Percentiles rank a stretch among this genome's conserved stretches.
Evolutionary conservation across 2,113 vertebrate genomes (phyloP).

Genomic region (Gavia stellata): DNA sequence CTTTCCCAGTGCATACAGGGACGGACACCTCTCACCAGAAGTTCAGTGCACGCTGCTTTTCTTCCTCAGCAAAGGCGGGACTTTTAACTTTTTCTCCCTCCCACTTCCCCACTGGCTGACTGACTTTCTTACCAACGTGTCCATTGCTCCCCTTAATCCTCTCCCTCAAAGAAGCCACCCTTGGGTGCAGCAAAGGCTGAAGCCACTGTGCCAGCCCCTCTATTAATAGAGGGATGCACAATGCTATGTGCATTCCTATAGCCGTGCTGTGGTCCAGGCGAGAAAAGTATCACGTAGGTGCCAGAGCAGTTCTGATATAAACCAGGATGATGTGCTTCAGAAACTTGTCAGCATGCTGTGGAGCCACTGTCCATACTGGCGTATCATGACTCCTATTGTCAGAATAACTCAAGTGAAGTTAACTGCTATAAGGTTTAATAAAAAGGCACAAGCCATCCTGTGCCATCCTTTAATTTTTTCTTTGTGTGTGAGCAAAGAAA

Average conservation of each 20-base stretch:
- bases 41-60: background rate
- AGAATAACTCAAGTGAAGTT: background rate
- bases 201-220: background rate
- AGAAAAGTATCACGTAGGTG: background rate
- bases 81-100: background rate
- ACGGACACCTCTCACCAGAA: background rate
- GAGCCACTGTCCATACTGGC: accelerated
- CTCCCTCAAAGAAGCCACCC: background rate
- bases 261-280: background rate
- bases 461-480: background rate
- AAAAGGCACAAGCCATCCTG: background rate
- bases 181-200: constrained; percentile 10
- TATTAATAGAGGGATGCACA: constrained; percentile 38
- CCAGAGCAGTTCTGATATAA: background rate
- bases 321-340: background rate
- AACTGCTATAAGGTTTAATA: background rate
- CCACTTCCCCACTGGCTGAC: background rate
- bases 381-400: background rate
- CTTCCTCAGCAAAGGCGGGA: background rate
- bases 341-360: background rate
- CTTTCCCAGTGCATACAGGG: background rate
- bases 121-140: background rate
- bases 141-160: background rate
- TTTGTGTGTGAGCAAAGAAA: background rate
- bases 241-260: background rate